Percentiles rank a stretch among this genome's conserved stretches.
Conservation (phyloP, 2,888 invertebrate species). For the Drosophila meridiana region DNA sequence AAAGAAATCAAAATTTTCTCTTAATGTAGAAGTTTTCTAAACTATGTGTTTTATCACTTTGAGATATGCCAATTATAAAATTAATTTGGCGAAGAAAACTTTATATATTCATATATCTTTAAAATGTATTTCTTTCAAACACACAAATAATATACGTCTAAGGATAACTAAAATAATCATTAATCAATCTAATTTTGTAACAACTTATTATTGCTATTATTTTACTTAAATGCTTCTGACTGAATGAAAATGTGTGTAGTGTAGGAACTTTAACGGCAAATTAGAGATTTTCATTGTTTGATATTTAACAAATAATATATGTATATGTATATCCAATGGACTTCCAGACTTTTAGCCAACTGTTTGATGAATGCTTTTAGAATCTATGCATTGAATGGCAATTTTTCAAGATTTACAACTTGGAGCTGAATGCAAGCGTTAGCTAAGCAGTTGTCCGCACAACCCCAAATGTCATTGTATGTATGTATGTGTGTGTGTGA, state of each 20-base stretch:
- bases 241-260: conserved; percentile 5
- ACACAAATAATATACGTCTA: too few species aligned
- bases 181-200: not conserved
- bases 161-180: too few species aligned
- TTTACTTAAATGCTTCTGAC: not conserved
- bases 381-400: conserved; percentile 79
- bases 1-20: too few species aligned
- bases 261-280: conserved; percentile 43
- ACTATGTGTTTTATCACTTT: not conserved
- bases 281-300: conserved; percentile 48
- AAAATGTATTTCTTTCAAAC: too few species aligned
- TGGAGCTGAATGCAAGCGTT: conserved; percentile 41
- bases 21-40: not conserved
- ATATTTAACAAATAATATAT: conserved; percentile 41
- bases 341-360: conserved; percentile 41
- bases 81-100: not conserved
- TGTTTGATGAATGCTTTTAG: conserved; percentile 74
- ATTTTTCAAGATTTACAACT: conserved; percentile 83
- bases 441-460: conserved; percentile 23
- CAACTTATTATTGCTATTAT: too few species aligned
- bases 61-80: not conserved
- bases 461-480: conserved; percentile 2
- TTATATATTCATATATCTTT: not conserved
- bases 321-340: conserved; percentile 41
- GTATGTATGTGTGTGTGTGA: not conserved